Evolutionary conservation across 2,888 invertebrate genomes (phyloP).

Genomic region (Stenchaetothrips biformis): DNA sequence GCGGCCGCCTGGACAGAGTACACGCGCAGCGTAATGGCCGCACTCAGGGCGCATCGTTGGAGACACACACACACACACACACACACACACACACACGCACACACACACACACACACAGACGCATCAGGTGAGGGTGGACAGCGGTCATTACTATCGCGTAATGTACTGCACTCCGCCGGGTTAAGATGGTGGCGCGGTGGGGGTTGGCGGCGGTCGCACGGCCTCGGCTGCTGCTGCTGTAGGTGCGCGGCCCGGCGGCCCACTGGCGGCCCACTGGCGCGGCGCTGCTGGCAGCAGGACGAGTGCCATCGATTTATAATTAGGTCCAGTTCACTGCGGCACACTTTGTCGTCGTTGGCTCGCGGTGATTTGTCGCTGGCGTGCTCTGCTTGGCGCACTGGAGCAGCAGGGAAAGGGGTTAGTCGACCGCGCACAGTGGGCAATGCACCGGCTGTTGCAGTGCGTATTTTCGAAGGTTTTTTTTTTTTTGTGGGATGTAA

Average conservation of each 20-base stretch:
- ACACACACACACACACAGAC: background rate
- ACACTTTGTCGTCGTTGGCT: background rate
- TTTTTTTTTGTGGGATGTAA: no score
- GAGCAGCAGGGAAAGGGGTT: background rate
- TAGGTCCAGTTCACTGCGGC: background rate
- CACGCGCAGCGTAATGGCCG: no score
- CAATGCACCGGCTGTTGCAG: no score
- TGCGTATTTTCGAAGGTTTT: no score
- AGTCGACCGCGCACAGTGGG: no score
- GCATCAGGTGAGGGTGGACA: background rate
- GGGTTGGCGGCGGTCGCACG: background rate
- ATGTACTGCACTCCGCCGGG: slow-evolving; percentile 7
- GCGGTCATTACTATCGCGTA: slow-evolving; percentile 2
- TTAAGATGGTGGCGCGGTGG: background rate
- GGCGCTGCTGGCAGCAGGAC: background rate
- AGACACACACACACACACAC: background rate
- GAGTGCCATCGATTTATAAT: slow-evolving; percentile 7
- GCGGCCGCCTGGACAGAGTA: no score
- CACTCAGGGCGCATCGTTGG: no score
- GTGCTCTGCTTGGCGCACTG: background rate
- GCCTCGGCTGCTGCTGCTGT: no score
- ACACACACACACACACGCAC: background rate
- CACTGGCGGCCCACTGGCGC: no score
- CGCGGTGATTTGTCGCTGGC: background rate
- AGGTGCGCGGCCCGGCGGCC: no score